These are phyloP conservation scores for Andinoacara biseriatus DNA, from an alignment of 2,113 vertebrate genomes.

Conservation along the genomic window DNA sequence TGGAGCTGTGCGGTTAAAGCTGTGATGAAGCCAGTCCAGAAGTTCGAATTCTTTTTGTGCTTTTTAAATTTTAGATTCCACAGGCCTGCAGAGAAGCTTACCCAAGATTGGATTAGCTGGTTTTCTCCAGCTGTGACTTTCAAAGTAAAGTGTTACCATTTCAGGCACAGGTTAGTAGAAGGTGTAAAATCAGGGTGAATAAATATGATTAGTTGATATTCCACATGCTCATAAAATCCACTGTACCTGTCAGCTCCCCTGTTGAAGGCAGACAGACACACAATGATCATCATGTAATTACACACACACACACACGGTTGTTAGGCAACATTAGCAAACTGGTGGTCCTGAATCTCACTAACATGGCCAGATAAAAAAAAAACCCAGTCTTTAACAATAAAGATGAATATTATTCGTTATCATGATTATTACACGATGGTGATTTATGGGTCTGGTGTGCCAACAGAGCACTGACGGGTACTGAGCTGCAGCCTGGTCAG, in stretches of 20 bases:
- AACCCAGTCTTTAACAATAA: background rate
- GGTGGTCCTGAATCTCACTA: accelerated
- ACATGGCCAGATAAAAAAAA: too few species aligned
- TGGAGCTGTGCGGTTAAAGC: too few species aligned
- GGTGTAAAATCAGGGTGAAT: slow-evolving; percentile 15
- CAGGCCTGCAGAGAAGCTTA: background rate
- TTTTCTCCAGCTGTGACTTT: background rate
- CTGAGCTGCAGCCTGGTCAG: background rate
- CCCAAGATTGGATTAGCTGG: background rate
- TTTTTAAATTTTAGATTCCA: too few species aligned
- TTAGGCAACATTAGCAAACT: background rate
- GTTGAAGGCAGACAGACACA: slow-evolving; percentile 64
- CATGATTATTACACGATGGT: background rate
- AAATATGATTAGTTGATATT: slow-evolving; percentile 15
- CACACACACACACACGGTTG: background rate
- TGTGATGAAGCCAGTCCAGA: too few species aligned
- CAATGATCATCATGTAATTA: background rate
- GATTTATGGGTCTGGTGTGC: background rate
- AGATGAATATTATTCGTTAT: background rate
- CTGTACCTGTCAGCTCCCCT: slow-evolving; percentile 61
- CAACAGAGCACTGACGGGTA: background rate
- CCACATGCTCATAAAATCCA: slow-evolving; percentile 37
- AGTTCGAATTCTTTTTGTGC: too few species aligned
- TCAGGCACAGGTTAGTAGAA: slow-evolving; percentile 36
- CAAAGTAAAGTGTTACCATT: slow-evolving; percentile 4